These are phyloP conservation scores for Eristalinus aeneus DNA, from an alignment of 2,888 invertebrate genomes.

Conservation along the genomic window DNA sequence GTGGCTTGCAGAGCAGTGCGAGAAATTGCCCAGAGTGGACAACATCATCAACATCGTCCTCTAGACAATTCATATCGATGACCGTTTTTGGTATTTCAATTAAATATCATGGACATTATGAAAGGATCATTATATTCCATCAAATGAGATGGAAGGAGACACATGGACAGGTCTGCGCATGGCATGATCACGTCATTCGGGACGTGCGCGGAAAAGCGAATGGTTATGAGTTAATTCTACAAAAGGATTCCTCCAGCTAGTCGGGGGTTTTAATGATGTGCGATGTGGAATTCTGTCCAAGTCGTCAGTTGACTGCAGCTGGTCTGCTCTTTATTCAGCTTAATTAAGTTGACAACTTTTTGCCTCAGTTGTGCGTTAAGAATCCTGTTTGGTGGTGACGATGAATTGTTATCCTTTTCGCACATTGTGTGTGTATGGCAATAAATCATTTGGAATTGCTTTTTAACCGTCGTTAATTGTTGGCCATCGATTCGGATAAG, in stretches of 20 bases:
- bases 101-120: conserved; percentile 71
- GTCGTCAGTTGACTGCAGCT: conserved; percentile 35
- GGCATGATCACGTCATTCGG: conserved; percentile 47
- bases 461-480: conserved; percentile 65
- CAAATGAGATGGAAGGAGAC: conserved; percentile 26
- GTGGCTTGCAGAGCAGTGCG: neutral
- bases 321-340: conserved; percentile 42
- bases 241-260: conserved; percentile 45
- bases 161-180: conserved; percentile 28
- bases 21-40: neutral
- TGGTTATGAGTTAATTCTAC: conserved; percentile 63
- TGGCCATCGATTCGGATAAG: conserved; percentile 60
- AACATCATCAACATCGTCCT: conserved; percentile 25
- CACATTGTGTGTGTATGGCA: conserved; percentile 31
- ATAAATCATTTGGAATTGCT: conserved; percentile 60
- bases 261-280: conserved; percentile 65
- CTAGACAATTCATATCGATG: conserved; percentile 71
- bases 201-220: neutral
- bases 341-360: conserved; percentile 65
- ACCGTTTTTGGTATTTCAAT: conserved; percentile 72
- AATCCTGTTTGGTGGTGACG: conserved; percentile 66
- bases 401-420: conserved; percentile 69
- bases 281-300: conserved; percentile 66
- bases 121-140: conserved; percentile 71
- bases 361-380: conserved; percentile 28